These are phyloP conservation scores for Hydriomena furcata DNA, from an alignment of 2,888 invertebrate genomes.

Conservation along the genomic window DNA sequence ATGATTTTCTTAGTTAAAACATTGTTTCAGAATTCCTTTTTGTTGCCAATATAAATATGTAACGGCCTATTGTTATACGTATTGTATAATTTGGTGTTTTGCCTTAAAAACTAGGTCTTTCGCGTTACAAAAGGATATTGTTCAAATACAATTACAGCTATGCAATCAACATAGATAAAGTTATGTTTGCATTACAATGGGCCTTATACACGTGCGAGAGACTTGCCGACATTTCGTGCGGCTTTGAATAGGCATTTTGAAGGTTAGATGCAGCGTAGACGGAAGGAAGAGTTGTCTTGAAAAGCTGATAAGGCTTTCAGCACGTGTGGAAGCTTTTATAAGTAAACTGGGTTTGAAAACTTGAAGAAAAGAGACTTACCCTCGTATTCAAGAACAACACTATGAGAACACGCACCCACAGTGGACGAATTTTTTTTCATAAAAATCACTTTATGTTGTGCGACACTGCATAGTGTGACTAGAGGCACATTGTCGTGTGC, in stretches of 20 bases:
- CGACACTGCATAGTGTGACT: too few relatives aligned
- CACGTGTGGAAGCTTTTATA: too few relatives aligned
- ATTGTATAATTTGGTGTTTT: constrained; percentile 71
- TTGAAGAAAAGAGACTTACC: too few relatives aligned
- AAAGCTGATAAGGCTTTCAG: not conserved
- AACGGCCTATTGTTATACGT: constrained; percentile 60
- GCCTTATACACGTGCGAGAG: constrained; percentile 2
- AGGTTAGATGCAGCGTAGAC: too few relatives aligned
- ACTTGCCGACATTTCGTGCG: not conserved
- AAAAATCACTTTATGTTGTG: too few relatives aligned
- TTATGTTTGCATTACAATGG: constrained; percentile 33
- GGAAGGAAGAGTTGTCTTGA: too few relatives aligned
- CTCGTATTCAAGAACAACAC: too few relatives aligned
- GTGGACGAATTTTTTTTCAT: too few relatives aligned
- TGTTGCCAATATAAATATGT: constrained; percentile 52
- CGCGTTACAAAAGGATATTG: constrained; percentile 79
- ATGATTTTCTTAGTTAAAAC: constrained; percentile 32
- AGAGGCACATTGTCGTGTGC: too few relatives aligned
- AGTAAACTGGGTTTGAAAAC: too few relatives aligned
- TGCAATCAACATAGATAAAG: constrained; percentile 77
- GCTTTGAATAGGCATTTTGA: too few relatives aligned
- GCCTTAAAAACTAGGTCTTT: constrained; percentile 75
- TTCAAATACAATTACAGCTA: constrained; percentile 71
- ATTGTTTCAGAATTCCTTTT: constrained; percentile 36
- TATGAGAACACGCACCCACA: too few relatives aligned